phyloP scores from a whole-genome alignment of 2,797 vertebrate genomes.

The Micromesistius poutassou region DNA sequence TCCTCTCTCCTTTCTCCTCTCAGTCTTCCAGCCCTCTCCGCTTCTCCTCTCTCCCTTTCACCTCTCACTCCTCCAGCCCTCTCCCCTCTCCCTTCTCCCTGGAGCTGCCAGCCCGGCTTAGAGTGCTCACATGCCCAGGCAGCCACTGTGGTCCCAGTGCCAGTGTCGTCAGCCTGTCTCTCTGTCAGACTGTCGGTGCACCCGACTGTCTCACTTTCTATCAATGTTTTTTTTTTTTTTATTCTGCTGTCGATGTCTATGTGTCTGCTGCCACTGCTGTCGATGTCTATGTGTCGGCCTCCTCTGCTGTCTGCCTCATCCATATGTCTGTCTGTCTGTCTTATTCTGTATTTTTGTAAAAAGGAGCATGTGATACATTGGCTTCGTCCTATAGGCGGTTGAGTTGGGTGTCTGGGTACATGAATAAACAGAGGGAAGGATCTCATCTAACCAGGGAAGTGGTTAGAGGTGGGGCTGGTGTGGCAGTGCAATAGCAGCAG shows the following conservation, averaged over 20 bases:
- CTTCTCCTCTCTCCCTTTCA: too few relatives aligned
- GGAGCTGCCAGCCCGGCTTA: conserved; percentile 28
- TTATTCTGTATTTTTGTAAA: background rate
- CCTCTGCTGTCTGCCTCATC: conserved; percentile 20
- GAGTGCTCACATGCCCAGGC: conserved; percentile 25
- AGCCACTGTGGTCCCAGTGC: background rate
- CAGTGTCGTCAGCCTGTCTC: background rate
- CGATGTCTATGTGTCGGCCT: conserved; percentile 28
- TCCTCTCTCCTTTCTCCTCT: conserved; percentile 13
- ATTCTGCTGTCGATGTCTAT: conserved; percentile 41
- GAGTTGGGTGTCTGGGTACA: conserved; percentile 4
- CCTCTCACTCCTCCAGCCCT: background rate
- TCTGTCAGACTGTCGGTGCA: background rate
- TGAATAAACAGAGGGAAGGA: background rate
- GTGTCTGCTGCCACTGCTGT: conserved; percentile 24
- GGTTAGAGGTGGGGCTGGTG: conserved; percentile 1
- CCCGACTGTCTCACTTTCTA: conserved; percentile 27
- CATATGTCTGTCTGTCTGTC: conserved; percentile 24
- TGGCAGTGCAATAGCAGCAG: conserved; percentile 2
- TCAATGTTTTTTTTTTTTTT: conserved; percentile 11
- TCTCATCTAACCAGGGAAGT: background rate
- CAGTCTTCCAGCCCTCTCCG: too few relatives aligned
- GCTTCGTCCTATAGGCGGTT: background rate
- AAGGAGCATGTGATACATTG: background rate
- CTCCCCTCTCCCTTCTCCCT: conserved; percentile 16